Conservation (phyloP, 2,888 invertebrate genomes). For the Rhabditoides inermis region DNA sequence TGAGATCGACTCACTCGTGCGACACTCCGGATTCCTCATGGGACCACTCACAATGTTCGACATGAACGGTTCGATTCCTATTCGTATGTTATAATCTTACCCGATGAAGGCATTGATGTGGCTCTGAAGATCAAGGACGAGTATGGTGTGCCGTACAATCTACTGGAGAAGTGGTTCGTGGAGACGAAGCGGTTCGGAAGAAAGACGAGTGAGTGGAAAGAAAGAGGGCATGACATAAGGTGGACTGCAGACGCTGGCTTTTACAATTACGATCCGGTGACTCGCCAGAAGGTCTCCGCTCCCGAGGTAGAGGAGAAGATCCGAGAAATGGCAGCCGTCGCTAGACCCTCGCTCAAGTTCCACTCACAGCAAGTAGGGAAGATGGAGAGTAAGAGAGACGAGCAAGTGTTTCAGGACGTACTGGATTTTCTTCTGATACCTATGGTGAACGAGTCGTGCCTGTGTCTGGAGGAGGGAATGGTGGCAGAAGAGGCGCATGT, state of each 20-base stretch:
- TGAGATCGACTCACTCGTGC: constrained; percentile 28
- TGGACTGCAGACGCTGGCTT: too few species aligned
- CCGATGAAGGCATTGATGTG: constrained; percentile 30
- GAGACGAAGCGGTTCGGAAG: constrained; percentile 25
- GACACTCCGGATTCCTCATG: constrained; percentile 30
- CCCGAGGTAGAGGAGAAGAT: too few species aligned
- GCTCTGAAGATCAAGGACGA: constrained; percentile 26
- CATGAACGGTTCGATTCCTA: constrained; percentile 28
- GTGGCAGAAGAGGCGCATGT: constrained; percentile 25
- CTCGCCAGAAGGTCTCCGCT: too few species aligned
- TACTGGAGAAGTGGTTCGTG: constrained; percentile 21
- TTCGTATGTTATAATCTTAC: too few species aligned
- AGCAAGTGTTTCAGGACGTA: constrained; percentile 27
- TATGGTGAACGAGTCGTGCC: constrained; percentile 36
- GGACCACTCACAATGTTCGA: constrained; percentile 37
- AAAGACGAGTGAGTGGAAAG: constrained; percentile 23
- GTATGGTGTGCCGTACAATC: constrained; percentile 17
- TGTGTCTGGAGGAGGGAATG: constrained; percentile 33
- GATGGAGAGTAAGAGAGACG: too few species aligned
- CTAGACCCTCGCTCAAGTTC: too few species aligned
- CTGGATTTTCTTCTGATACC: constrained; percentile 31
- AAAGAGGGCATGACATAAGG: background rate
- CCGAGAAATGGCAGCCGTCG: too few species aligned
- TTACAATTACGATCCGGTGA: too few species aligned
- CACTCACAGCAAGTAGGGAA: too few species aligned